Conservation (phyloP, 1,140 invertebrate genomes). For the Cheumatopsyche charites region DNA sequence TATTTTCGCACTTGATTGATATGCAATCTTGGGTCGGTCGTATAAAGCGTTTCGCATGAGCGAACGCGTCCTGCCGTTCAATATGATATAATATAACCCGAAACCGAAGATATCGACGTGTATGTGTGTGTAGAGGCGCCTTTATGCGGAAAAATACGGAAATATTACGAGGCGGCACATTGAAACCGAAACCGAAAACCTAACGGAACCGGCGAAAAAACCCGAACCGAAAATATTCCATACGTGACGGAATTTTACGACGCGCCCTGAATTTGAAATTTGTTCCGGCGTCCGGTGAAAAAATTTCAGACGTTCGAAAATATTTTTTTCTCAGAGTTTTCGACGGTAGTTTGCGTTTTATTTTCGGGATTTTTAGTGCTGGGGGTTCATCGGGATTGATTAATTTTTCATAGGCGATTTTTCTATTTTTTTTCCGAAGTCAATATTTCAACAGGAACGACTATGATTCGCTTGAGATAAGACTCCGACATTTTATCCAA, state of each 20-base stretch:
- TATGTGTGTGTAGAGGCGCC: background rate
- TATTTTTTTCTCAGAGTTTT: background rate
- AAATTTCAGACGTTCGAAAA: background rate
- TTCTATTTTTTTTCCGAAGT: no score
- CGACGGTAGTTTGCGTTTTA: background rate
- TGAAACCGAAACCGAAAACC: conserved; percentile 19
- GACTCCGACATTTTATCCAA: no score
- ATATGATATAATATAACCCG: no score
- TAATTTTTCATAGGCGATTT: no score
- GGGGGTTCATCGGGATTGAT: no score
- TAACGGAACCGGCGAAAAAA: conserved; percentile 6
- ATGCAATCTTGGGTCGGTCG: conserved; percentile 30
- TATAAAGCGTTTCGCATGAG: conserved; percentile 31
- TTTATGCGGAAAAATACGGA: conserved; percentile 7
- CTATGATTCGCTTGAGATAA: no score
- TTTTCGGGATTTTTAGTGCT: background rate
- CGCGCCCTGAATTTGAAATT: conserved; percentile 13
- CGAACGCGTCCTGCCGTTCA: conserved; percentile 18
- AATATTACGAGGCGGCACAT: conserved; percentile 29
- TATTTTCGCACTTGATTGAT: conserved; percentile 33
- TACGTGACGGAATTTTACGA: conserved; percentile 36
- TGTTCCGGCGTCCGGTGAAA: background rate
- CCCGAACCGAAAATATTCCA: conserved; percentile 11
- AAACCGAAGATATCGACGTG: background rate
- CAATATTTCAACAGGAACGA: no score